Evolutionary conservation across 23 tunicate genomes (phyloP).

Genomic region (Halocynthia aurantium): DNA sequence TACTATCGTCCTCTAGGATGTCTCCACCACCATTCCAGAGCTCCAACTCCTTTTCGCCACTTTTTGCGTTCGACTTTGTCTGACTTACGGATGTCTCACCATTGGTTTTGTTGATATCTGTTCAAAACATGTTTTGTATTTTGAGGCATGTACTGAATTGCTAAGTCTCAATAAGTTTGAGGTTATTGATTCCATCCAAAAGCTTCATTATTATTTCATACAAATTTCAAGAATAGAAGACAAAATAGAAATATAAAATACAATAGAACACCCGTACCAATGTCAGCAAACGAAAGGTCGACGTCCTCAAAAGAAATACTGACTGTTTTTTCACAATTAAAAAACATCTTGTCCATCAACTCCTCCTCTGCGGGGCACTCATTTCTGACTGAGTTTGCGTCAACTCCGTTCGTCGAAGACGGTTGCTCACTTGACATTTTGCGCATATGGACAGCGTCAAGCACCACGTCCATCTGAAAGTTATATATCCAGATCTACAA

Average conservation of each 20-base stretch:
- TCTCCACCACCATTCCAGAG: slow-evolving; percentile 90
- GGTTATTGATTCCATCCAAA: no score
- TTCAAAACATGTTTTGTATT: background rate
- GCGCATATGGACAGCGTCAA: slow-evolving; percentile 39
- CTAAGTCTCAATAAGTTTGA: no score
- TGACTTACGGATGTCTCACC: slow-evolving; percentile 7
- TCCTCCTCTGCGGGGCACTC: slow-evolving; percentile 22
- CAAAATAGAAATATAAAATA: no score
- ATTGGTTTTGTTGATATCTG: slow-evolving; percentile 21
- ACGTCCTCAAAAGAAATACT: slow-evolving; percentile 37
- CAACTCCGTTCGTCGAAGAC: background rate
- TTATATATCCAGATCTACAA: background rate
- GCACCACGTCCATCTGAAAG: slow-evolving; percentile 62
- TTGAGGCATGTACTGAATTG: no score
- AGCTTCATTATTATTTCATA: no score
- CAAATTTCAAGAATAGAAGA: no score
- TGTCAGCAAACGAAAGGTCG: slow-evolving; percentile 39
- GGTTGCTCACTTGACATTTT: background rate
- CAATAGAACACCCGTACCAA: background rate
- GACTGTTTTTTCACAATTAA: slow-evolving; percentile 34
- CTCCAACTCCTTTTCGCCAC: slow-evolving; percentile 30
- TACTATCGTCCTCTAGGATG: slow-evolving; percentile 30
- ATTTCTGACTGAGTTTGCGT: background rate
- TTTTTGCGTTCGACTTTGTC: background rate
- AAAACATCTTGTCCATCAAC: slow-evolving; percentile 42